Percentiles rank a stretch among this genome's conserved stretches.
phyloP scores from a whole-genome alignment of 2,888 invertebrate genomes.

The Allophyes oxyacanthae region DNA sequence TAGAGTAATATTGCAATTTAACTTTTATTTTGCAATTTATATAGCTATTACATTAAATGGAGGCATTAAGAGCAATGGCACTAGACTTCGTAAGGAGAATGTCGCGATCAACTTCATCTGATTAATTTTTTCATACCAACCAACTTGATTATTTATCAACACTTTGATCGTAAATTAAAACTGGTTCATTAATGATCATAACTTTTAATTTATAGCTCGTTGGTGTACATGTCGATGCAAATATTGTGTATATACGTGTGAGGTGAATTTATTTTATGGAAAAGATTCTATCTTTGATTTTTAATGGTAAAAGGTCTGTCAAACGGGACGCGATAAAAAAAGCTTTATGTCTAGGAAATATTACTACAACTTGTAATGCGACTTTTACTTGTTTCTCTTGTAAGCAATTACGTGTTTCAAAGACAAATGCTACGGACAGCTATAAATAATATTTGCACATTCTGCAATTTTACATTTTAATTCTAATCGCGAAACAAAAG shows the following conservation, averaged over 20 bases:
- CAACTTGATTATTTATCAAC: slow-evolving; percentile 76
- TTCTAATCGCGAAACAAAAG: slow-evolving; percentile 31
- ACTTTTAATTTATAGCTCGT: slow-evolving; percentile 80
- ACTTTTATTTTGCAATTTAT: slow-evolving; percentile 55
- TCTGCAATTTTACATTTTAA: slow-evolving; percentile 16
- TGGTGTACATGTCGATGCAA: slow-evolving; percentile 71
- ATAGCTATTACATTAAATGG: slow-evolving; percentile 60
- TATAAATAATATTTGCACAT: slow-evolving; percentile 12
- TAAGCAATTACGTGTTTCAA: slow-evolving; percentile 14
- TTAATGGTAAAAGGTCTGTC: slow-evolving; percentile 47
- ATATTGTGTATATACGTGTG: slow-evolving; percentile 68
- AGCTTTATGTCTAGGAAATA: slow-evolving; percentile 37
- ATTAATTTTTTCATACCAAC: slow-evolving; percentile 74
- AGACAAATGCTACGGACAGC: slow-evolving; percentile 8
- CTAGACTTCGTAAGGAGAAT: slow-evolving; percentile 61
- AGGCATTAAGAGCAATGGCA: slow-evolving; percentile 59
- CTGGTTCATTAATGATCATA: slow-evolving; percentile 84
- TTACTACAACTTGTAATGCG: slow-evolving; percentile 4
- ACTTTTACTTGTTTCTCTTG: slow-evolving; percentile 15
- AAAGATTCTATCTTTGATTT: slow-evolving; percentile 61
- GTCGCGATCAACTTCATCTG: slow-evolving; percentile 67
- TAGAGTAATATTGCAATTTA: slow-evolving; percentile 56
- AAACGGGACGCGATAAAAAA: slow-evolving; percentile 33
- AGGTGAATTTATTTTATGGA: slow-evolving; percentile 67
- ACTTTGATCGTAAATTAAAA: slow-evolving; percentile 81